A percentile compares a stretch with the other conserved stretches of the same genome.
These are phyloP conservation scores for Peromyscus aztecus DNA, from an alignment of 2,797 vertebrate genomes.

Conservation along the genomic window DNA sequence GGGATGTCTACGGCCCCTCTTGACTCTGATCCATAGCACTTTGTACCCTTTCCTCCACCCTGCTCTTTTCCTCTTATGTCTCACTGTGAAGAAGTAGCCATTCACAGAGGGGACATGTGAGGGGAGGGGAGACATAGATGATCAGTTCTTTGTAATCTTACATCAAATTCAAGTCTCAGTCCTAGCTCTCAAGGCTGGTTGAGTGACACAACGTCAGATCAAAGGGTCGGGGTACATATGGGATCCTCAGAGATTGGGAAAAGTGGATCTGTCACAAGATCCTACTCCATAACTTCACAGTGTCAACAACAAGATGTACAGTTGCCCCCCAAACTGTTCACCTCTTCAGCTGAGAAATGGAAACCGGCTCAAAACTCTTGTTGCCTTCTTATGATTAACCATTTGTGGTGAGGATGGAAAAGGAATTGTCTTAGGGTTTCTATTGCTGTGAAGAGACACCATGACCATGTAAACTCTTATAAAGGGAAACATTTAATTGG, in stretches of 20 bases:
- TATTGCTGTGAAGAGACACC: neutral
- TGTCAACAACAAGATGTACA: constrained; percentile 22
- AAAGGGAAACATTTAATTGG: neutral
- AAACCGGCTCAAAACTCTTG: neutral
- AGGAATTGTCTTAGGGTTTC: neutral
- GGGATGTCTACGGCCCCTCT: neutral
- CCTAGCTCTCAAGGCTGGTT: neutral
- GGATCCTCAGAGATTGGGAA: constrained; percentile 1
- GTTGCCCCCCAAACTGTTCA: neutral
- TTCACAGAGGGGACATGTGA: neutral
- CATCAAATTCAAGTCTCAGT: neutral
- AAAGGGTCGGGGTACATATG: neutral
- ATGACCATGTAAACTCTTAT: neutral
- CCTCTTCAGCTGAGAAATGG: constrained; percentile 54
- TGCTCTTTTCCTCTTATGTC: constrained; percentile 29
- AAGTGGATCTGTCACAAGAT: constrained; percentile 35
- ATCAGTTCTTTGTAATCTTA: constrained; percentile 21
- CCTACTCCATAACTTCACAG: constrained; percentile 25
- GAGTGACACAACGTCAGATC: neutral
- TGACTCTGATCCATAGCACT: neutral
- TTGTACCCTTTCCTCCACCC: neutral
- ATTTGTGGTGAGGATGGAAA: constrained; percentile 57
- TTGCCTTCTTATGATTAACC: neutral
- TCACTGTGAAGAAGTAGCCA: neutral
- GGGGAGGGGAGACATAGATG: neutral